Percentiles rank a stretch among this genome's conserved stretches.
Evolutionary conservation across 2,113 vertebrate species (phyloP).

Genomic region (Lophura nycthemera): DNA sequence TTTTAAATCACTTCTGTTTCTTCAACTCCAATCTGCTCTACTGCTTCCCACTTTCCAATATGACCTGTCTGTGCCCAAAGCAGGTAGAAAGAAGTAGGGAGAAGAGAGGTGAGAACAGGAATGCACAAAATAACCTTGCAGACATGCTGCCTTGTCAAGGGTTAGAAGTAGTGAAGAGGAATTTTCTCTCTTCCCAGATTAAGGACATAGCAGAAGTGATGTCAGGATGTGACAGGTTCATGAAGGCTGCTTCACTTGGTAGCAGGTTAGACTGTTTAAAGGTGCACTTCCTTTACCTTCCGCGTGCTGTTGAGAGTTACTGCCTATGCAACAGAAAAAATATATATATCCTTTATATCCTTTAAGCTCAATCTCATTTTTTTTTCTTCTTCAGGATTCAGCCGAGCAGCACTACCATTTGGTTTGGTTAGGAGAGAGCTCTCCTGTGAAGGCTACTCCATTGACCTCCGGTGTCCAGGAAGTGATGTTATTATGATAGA

Average conservation of each 20-base stretch:
- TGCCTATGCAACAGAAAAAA: background rate
- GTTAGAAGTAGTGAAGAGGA: background rate
- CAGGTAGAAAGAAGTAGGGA: background rate
- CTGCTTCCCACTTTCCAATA: background rate
- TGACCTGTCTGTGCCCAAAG: background rate
- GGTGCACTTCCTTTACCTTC: background rate
- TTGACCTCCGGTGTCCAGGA: slow-evolving; percentile 97
- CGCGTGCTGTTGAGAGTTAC: background rate
- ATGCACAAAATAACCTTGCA: background rate
- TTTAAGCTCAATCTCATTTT: background rate
- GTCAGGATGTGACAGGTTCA: background rate
- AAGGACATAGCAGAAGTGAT: background rate
- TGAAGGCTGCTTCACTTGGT: background rate
- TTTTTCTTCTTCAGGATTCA: slow-evolving; percentile 86
- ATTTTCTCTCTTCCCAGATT: background rate
- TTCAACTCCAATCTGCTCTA: background rate
- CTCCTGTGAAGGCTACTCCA: slow-evolving; percentile 98
- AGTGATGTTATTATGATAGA: slow-evolving; percentile 99
- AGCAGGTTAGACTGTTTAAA: background rate
- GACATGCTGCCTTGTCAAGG: background rate
- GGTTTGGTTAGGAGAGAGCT: slow-evolving; percentile 96
- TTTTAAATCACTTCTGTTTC: background rate
- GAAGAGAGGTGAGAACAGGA: background rate
- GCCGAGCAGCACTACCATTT: slow-evolving; percentile 93
- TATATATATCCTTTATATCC: background rate